A percentile compares a stretch with the other conserved stretches of the same genome.
These are phyloP conservation scores for Danio rerio DNA, from an alignment of 2,113 vertebrate species.

Conservation along the genomic window DNA sequence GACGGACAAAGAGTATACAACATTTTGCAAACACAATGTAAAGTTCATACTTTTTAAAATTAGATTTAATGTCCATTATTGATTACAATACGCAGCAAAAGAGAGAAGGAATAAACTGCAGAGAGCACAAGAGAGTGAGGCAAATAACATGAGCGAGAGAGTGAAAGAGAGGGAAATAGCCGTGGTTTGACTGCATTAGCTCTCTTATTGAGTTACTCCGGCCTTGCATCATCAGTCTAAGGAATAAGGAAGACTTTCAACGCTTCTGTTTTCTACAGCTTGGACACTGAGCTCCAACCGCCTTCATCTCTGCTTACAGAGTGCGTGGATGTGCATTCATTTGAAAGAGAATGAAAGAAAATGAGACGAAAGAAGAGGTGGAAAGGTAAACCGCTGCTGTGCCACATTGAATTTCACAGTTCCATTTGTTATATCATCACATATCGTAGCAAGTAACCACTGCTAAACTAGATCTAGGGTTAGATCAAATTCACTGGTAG, in stretches of 20 bases:
- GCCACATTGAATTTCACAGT: background rate
- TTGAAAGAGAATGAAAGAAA: background rate
- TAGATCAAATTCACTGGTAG: too few relatives aligned
- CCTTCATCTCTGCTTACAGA: constrained; percentile 12
- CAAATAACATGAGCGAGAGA: background rate
- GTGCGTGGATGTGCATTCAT: background rate
- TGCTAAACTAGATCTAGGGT: background rate
- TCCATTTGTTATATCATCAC: background rate
- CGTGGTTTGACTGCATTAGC: constrained; percentile 35
- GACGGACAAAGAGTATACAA: constrained; percentile 1
- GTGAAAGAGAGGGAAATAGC: background rate
- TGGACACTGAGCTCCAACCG: constrained; percentile 12
- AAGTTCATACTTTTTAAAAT: background rate
- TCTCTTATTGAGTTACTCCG: constrained; percentile 57
- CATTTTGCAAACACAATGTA: background rate
- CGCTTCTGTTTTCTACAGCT: constrained; percentile 21
- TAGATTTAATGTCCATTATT: background rate
- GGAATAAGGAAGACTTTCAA: constrained; percentile 16
- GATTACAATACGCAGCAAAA: constrained; percentile 2
- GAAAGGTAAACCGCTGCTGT: background rate
- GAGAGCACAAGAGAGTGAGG: background rate
- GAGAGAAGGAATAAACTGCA: background rate
- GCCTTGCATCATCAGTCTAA: constrained; percentile 65
- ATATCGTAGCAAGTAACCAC: background rate
- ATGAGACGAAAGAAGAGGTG: background rate